Conservation (phyloP, 2,888 invertebrate genomes). For the Tridacna crocea region DNA sequence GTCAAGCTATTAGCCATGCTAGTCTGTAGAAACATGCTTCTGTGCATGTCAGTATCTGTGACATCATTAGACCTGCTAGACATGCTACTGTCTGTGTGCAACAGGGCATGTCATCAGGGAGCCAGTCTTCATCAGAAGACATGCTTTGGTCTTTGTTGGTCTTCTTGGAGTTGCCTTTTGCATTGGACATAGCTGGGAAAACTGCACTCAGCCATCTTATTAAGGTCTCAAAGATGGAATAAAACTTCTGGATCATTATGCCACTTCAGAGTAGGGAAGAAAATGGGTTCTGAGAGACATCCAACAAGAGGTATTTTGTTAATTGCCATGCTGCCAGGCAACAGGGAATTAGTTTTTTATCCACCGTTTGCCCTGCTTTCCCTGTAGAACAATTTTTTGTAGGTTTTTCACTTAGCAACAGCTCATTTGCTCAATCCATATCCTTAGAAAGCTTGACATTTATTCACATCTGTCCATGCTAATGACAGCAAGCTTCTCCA, state of each 20-base stretch:
- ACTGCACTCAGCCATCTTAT: too few relatives aligned
- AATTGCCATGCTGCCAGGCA: slow-evolving; percentile 26
- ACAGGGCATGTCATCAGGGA: too few relatives aligned
- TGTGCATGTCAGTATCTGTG: too few relatives aligned
- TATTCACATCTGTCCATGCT: slow-evolving; percentile 12
- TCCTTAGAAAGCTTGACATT: slow-evolving; percentile 21
- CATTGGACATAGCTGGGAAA: too few relatives aligned
- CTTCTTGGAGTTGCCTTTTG: too few relatives aligned
- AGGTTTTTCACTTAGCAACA: slow-evolving; percentile 13
- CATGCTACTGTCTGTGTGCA: too few relatives aligned
- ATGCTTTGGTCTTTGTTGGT: too few relatives aligned
- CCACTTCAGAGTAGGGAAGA: background rate
- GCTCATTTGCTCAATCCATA: slow-evolving; percentile 23
- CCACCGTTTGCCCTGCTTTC: slow-evolving; percentile 2
- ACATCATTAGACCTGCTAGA: too few relatives aligned
- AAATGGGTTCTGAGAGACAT: background rate
- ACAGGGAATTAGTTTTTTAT: slow-evolving; percentile 24
- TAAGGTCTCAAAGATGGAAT: too few relatives aligned
- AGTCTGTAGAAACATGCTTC: too few relatives aligned
- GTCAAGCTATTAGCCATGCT: too few relatives aligned
- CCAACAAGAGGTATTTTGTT: background rate
- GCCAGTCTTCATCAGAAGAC: too few relatives aligned
- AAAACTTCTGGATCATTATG: background rate
- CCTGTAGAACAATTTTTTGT: slow-evolving; percentile 9
- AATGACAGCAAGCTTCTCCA: slow-evolving; percentile 23